Conservation (phyloP, 2,888 invertebrate genomes). For the Diadromus collaris region DNA sequence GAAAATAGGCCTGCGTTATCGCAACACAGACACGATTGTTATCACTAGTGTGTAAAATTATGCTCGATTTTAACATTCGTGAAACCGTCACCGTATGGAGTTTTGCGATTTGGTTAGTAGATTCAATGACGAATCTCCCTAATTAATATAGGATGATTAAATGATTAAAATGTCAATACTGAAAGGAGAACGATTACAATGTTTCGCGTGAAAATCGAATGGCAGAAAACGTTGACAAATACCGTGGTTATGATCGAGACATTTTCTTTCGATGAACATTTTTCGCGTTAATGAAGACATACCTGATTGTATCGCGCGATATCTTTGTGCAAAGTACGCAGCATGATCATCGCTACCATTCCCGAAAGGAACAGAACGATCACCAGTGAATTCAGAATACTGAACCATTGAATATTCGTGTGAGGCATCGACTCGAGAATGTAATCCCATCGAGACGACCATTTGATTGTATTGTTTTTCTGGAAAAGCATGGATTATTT, state of each 20-base stretch:
- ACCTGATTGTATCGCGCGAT: slow-evolving; percentile 99
- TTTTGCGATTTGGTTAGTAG: slow-evolving; percentile 41
- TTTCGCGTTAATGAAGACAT: slow-evolving; percentile 48
- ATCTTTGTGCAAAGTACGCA: slow-evolving; percentile 98
- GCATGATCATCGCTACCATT: slow-evolving; percentile 99
- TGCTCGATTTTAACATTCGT: slow-evolving; percentile 17
- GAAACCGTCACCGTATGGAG: slow-evolving; percentile 38
- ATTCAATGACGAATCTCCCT: slow-evolving; percentile 30
- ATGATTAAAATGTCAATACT: slow-evolving; percentile 23
- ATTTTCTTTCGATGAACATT: background rate
- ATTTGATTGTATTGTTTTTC: slow-evolving; percentile 92
- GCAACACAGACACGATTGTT: slow-evolving; percentile 73
- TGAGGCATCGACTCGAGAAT: slow-evolving; percentile 99
- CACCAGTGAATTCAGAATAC: slow-evolving; percentile 98
- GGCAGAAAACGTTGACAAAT: background rate
- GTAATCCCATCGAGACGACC: slow-evolving; percentile 99
- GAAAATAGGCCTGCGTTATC: slow-evolving; percentile 78
- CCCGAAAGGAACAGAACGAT: slow-evolving; percentile 98
- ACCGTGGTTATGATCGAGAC: background rate
- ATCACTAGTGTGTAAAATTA: slow-evolving; percentile 63
- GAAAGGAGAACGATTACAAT: slow-evolving; percentile 16
- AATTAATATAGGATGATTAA: slow-evolving; percentile 23
- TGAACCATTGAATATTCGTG: slow-evolving; percentile 99
- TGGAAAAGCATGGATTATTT: slow-evolving; percentile 65
- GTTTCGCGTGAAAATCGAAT: background rate